Evolutionary conservation across 2,888 invertebrate species (phyloP), one percentile per base, ranked within the genome.

Genomic region (Sarcophaga caerulescens): DNA sequence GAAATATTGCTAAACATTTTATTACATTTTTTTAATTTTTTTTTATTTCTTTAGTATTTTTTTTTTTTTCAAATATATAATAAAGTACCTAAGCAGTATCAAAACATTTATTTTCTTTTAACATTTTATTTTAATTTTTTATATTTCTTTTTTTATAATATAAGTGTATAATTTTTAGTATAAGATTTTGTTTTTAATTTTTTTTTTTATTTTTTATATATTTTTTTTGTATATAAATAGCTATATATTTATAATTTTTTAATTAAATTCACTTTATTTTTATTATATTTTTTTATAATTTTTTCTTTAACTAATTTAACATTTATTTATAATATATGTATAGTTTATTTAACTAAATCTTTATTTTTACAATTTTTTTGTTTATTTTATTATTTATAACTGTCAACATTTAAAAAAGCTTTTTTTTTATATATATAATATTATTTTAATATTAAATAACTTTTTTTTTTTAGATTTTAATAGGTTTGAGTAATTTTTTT

Each of bases 31-130:
- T 73, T 77, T 76, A 77, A 76, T 68, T 86, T 19, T 73, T 77
- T 76, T 8, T 35, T 35, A 1, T 35, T 35, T 35, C 10, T 35
- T 35, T 35, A 35, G 8, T 70, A 74, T 75, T 12, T 70, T 79
- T 35, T 35, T n/a, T 71, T 85, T 57, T 75, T 47, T 6, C 35
- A 35, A 35, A 35, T 75, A 66, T 81, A 75, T 78, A 80, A 80
- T 82, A 85, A 82, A 82, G 68, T 85, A 80, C 62, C 87, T 87
- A 87, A 83, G 82, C 82, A 85, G 87, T 87, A 87, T 87, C 87
- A 87, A 87, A 87, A 87, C 85, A 81, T 85, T 87, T 80, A 85
- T 74, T 70, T 79, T 78, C 66, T 82, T 60, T 12, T 81, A 78
- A 69, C 75, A 74, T 52, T 12, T 70, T 69, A 45, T 73, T 81